phyloP scores from a whole-genome alignment of 2,113 vertebrate genomes.

The Poeciliopsis turrubarensis region DNA sequence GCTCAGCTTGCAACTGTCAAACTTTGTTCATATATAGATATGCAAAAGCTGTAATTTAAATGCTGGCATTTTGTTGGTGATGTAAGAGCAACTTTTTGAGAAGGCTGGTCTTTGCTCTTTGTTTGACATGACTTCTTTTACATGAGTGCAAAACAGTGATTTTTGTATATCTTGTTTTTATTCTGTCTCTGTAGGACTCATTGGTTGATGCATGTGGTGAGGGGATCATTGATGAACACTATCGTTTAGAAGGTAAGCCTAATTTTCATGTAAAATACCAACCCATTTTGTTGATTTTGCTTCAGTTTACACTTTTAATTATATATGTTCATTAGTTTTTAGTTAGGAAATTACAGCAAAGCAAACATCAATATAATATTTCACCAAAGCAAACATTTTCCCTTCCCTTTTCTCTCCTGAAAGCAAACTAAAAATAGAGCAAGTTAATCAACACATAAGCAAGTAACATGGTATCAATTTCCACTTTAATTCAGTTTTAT shows the following conservation, averaged over 20 bases:
- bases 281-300: background rate
- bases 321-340: too few species aligned
- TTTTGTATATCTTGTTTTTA: slow-evolving; percentile 7
- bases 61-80: slow-evolving; percentile 20
- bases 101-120: slow-evolving; percentile 63
- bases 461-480: background rate
- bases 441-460: too few species aligned
- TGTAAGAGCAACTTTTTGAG: slow-evolving; percentile 42
- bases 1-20: slow-evolving; percentile 56
- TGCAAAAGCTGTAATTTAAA: slow-evolving; percentile 59
- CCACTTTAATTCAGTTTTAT: background rate
- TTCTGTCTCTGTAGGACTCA: slow-evolving; percentile 81
- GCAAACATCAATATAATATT: too few species aligned
- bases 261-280: background rate
- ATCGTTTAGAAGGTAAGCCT: slow-evolving; percentile 91
- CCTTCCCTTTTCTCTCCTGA: too few species aligned
- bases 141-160: slow-evolving; percentile 32
- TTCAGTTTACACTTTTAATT: background rate
- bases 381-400: too few species aligned
- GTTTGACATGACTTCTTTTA: slow-evolving; percentile 32
- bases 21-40: slow-evolving; percentile 56
- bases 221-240: slow-evolving; percentile 87
- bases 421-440: too few species aligned
- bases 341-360: too few species aligned
- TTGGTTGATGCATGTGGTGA: slow-evolving; percentile 86